These are phyloP conservation scores for Bradypodion pumilum DNA, from an alignment of 2,797 vertebrate genomes.

Conservation along the genomic window DNA sequence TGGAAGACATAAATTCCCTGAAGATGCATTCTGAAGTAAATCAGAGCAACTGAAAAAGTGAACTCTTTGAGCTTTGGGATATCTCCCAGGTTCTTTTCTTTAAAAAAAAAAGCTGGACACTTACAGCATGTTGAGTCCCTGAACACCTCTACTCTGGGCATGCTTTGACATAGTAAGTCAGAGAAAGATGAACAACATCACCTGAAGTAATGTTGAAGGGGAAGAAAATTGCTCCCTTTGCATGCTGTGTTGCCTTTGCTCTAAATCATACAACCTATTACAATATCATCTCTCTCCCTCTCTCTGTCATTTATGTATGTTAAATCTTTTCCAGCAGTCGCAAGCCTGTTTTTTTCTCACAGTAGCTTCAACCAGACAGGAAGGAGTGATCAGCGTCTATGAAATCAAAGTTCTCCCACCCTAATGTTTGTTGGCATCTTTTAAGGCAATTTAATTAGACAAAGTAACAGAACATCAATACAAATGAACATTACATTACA, in stretches of 20 bases:
- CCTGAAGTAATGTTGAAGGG: conserved; percentile 91
- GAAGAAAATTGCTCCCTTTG: conserved; percentile 96
- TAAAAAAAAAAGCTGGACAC: conserved; percentile 78
- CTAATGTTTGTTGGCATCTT: conserved; percentile 41
- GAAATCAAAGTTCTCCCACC: conserved; percentile 64
- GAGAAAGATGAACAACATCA: conserved; percentile 94
- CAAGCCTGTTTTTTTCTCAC: conserved; percentile 53
- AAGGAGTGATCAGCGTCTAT: conserved; percentile 64
- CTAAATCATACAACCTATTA: conserved; percentile 83
- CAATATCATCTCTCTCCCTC: too few relatives aligned
- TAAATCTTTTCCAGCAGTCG: conserved; percentile 82
- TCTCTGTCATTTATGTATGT: conserved; percentile 88
- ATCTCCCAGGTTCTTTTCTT: conserved; percentile 78
- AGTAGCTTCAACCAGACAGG: conserved; percentile 56
- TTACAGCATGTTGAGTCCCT: conserved; percentile 87
- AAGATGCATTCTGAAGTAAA: conserved; percentile 93
- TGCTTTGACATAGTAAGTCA: conserved; percentile 90
- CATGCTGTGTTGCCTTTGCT: conserved; percentile 78
- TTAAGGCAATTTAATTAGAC: conserved; percentile 46
- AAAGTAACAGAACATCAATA: conserved; percentile 36
- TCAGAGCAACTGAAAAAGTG: conserved; percentile 88
- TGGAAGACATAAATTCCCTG: conserved; percentile 86
- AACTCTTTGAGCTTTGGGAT: conserved; percentile 88
- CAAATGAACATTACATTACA: conserved; percentile 23
- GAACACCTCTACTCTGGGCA: conserved; percentile 82